phyloP scores from a whole-genome alignment of 2,888 invertebrate genomes.

The Catocala nupta region DNA sequence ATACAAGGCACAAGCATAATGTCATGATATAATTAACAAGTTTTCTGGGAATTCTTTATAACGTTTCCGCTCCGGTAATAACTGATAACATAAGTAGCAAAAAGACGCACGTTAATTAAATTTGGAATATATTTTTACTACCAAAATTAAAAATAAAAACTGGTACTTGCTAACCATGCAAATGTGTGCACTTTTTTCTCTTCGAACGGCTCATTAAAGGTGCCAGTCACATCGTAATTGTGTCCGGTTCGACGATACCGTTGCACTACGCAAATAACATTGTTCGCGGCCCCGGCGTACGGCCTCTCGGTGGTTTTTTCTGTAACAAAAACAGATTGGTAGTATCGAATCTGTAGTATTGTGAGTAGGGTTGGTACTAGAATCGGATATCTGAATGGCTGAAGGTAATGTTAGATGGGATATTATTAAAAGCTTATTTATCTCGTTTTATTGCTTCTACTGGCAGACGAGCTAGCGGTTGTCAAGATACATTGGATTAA shows the following conservation, averaged over 20 bases:
- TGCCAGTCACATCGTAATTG: conserved; percentile 55
- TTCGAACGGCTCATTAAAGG: conserved; percentile 41
- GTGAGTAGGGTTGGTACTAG: conserved; percentile 9
- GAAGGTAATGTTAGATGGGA: too few relatives aligned
- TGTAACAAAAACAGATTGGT: conserved; percentile 15
- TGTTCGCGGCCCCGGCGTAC: conserved; percentile 32
- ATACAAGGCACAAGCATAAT: too few relatives aligned
- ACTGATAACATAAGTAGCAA: conserved; percentile 10
- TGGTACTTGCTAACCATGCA: background rate
- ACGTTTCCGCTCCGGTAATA: conserved; percentile 3
- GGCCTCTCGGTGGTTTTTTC: conserved; percentile 18
- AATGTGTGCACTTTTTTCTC: conserved; percentile 33
- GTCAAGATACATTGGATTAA: too few relatives aligned
- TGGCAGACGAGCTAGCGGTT: too few relatives aligned
- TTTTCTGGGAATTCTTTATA: background rate
- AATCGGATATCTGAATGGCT: too few relatives aligned
- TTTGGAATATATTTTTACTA: too few relatives aligned
- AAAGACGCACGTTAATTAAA: background rate
- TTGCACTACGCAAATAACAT: conserved; percentile 53
- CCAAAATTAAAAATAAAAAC: too few relatives aligned
- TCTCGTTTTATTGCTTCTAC: too few relatives aligned
- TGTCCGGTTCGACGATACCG: conserved; percentile 59
- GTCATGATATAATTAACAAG: too few relatives aligned
- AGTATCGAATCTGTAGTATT: conserved; percentile 9
- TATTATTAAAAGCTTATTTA: too few relatives aligned